Percentiles rank a stretch among this genome's conserved stretches.
Conservation (phyloP, 1,140 invertebrate species). For the Apis florea region DNA sequence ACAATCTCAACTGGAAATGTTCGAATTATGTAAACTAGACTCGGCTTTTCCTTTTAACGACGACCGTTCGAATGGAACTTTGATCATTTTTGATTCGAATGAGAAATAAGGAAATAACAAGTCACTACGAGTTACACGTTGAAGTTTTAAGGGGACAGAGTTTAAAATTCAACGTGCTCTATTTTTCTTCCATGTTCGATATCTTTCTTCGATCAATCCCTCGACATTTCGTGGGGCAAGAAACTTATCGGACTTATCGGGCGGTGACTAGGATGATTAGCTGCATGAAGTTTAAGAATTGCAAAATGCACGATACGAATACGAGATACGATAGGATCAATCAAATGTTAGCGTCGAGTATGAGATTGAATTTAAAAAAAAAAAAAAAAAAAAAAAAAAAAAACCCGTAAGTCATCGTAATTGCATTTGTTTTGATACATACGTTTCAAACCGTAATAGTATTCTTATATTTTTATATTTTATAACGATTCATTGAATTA, state of each 20-base stretch:
- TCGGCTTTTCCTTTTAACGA: neutral
- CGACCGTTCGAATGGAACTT: neutral
- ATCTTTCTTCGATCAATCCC: neutral
- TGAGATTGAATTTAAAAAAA: no score
- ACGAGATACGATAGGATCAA: conserved; percentile 34
- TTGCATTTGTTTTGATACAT: no score
- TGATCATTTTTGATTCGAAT: neutral
- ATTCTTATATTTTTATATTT: neutral
- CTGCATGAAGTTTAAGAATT: conserved; percentile 39
- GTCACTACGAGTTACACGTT: neutral
- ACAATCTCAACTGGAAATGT: conserved; percentile 14
- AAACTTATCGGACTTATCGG: conserved; percentile 23
- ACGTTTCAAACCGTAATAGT: neutral
- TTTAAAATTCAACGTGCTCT: neutral
- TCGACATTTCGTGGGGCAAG: conserved; percentile 17
- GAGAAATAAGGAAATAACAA: neutral
- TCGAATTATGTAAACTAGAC: neutral
- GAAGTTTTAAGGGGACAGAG: neutral
- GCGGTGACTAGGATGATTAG: conserved; percentile 30
- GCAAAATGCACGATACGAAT: conserved; percentile 34
- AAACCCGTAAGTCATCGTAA: no score
- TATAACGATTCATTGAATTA: neutral
- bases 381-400: no score
- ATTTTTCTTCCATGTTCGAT: neutral
- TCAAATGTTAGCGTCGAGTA: neutral